A percentile compares a stretch with the other conserved stretches of the same genome.
phyloP scores from a whole-genome alignment of 1,140 invertebrate species.

The Pseudomyrmex gracilis region DNA sequence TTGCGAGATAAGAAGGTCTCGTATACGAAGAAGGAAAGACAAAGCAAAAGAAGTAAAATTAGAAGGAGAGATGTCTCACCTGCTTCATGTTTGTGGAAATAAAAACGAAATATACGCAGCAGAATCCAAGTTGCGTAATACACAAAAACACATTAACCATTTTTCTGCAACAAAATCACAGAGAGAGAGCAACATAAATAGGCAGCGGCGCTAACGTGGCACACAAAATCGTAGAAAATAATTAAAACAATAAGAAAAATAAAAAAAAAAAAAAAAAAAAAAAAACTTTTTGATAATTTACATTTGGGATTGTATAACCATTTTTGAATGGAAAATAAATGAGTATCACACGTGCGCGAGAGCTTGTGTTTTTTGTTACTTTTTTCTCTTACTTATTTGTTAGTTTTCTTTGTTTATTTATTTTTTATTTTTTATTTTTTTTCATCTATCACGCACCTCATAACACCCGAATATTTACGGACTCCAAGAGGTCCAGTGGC shows the following conservation, averaged over 20 bases:
- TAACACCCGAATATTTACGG: slow-evolving; percentile 87
- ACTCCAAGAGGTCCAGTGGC: slow-evolving; percentile 88
- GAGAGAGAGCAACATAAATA: slow-evolving; percentile 63
- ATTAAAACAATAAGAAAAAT: slow-evolving; percentile 1
- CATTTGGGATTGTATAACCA: too few relatives aligned
- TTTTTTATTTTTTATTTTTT: not conserved
- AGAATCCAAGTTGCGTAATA: slow-evolving; percentile 97
- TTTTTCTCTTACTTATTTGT: not conserved
- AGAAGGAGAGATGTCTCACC: slow-evolving; percentile 85
- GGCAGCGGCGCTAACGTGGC: not conserved
- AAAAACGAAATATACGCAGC: slow-evolving; percentile 97
- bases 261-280: too few relatives aligned
- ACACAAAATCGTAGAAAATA: slow-evolving; percentile 10
- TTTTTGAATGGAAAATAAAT: too few relatives aligned
- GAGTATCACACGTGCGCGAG: too few relatives aligned
- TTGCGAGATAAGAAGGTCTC: not conserved
- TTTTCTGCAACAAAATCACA: slow-evolving; percentile 82
- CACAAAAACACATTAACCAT: slow-evolving; percentile 93
- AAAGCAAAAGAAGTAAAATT: not conserved
- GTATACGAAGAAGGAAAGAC: not conserved
- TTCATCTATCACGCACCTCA: slow-evolving; percentile 82
- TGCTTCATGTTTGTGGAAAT: slow-evolving; percentile 93
- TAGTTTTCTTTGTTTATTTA: not conserved
- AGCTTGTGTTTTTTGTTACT: slow-evolving; percentile 19
- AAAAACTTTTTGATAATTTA: too few relatives aligned